Evolutionary conservation across 2,113 vertebrate genomes (phyloP).

Genomic region (Dascyllus trimaculatus): DNA sequence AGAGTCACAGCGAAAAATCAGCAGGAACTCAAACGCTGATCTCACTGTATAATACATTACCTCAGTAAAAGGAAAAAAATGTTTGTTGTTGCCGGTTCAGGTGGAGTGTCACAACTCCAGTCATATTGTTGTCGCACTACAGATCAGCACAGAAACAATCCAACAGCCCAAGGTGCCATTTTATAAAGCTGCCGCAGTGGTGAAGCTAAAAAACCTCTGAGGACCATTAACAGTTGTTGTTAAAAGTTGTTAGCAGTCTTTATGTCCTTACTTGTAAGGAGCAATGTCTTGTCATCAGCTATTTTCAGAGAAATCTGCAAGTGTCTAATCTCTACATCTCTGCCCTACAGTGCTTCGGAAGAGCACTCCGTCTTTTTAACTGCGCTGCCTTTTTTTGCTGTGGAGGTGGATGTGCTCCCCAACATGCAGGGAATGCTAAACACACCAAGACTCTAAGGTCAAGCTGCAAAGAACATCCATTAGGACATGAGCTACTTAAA

Average conservation of each 20-base stretch:
- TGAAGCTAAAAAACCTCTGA: conserved; percentile 12
- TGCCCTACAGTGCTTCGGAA: conserved; percentile 19
- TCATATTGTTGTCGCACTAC: conserved; percentile 5
- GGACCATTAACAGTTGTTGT: conserved; percentile 2
- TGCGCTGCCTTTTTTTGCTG: conserved; percentile 33
- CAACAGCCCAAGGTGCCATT: neutral
- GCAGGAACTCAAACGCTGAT: conserved; percentile 47
- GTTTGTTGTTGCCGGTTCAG: conserved; percentile 49
- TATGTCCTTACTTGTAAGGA: conserved; percentile 28
- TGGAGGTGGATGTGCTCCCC: conserved; percentile 33
- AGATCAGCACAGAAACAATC: conserved; percentile 10
- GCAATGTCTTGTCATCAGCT: conserved; percentile 18
- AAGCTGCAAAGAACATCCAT: conserved; percentile 42
- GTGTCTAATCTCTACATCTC: conserved; percentile 26
- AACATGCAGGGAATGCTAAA: conserved; percentile 69
- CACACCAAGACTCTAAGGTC: conserved; percentile 37
- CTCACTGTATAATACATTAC: conserved; percentile 50
- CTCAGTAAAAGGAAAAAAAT: conserved; percentile 17
- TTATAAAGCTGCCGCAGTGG: conserved; percentile 6
- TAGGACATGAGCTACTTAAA: conserved; percentile 72
- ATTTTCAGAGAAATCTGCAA: conserved; percentile 44
- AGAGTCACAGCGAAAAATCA: conserved; percentile 64
- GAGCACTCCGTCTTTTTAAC: conserved; percentile 36
- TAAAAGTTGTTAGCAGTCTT: conserved; percentile 3
- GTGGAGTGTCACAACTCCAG: conserved; percentile 35